These are phyloP conservation scores for Oreotragus oreotragus DNA, from an alignment of 2,113 vertebrate species.

Conservation along the genomic window DNA sequence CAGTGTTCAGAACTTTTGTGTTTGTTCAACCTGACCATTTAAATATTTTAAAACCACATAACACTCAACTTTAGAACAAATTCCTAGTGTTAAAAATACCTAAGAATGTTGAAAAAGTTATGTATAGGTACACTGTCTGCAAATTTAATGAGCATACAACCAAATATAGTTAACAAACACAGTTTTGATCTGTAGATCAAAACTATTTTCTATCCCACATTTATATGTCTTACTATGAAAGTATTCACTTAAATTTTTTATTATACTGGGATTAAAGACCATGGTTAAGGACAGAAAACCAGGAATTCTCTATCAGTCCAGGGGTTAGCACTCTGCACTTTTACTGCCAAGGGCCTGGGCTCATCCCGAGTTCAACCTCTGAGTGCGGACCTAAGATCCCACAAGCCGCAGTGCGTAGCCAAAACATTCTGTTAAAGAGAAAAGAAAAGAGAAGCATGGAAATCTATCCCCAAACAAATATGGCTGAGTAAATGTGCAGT, in stretches of 20 bases:
- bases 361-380: background rate
- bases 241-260: background rate
- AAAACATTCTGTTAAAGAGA: background rate
- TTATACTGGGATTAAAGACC: background rate
- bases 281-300: background rate
- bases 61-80: background rate
- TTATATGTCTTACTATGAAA: background rate
- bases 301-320: background rate
- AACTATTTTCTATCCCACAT: background rate
- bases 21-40: background rate
- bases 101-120: background rate
- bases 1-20: background rate
- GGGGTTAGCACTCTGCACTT: background rate
- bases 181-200: background rate
- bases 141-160: background rate
- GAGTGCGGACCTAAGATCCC: background rate
- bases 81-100: background rate
- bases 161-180: background rate
- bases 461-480: background rate
- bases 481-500: background rate
- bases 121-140: background rate
- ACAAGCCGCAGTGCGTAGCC: background rate
- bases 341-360: background rate
- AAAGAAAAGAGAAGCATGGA: background rate
- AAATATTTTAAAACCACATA: constrained; percentile 7